Conservation (phyloP, 2,113 vertebrate species). For the Sula dactylatra region DNA sequence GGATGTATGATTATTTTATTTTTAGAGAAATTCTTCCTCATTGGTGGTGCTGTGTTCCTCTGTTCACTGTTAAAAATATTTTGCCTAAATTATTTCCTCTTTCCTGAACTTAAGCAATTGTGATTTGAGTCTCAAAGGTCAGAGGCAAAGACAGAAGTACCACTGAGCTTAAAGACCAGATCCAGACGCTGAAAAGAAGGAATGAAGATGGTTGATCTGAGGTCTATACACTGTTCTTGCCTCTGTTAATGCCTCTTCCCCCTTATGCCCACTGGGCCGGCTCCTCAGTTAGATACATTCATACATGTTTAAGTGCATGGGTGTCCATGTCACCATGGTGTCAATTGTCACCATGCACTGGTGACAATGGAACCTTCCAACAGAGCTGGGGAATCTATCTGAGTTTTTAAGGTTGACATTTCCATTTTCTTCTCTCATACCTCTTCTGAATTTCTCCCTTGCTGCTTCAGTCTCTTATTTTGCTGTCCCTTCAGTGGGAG, state of each 20-base stretch:
- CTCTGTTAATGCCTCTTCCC: neutral
- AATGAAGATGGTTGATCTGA: neutral
- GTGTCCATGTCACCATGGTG: rapidly evolving
- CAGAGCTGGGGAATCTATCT: neutral
- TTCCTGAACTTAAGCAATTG: neutral
- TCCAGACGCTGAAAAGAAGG: neutral
- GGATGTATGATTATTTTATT: neutral
- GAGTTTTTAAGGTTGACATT: too few species aligned
- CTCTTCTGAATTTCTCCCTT: too few species aligned
- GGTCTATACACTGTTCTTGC: neutral
- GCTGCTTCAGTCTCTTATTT: too few species aligned
- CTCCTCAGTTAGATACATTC: neutral
- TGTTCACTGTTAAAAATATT: constrained; percentile 14
- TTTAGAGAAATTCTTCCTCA: constrained; percentile 20
- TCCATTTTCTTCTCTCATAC: too few species aligned
- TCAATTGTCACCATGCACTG: neutral
- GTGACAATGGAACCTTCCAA: neutral
- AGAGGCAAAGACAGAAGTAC: neutral
- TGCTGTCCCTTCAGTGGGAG: too few species aligned
- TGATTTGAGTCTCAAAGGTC: neutral
- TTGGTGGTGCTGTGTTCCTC: neutral
- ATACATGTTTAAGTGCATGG: neutral
- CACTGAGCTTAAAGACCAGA: neutral
- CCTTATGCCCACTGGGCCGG: neutral
- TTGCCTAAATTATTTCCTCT: neutral